These are phyloP conservation scores for Rhimphoctona megacephalus DNA, from an alignment of 2,888 invertebrate genomes.

Conservation along the genomic window DNA sequence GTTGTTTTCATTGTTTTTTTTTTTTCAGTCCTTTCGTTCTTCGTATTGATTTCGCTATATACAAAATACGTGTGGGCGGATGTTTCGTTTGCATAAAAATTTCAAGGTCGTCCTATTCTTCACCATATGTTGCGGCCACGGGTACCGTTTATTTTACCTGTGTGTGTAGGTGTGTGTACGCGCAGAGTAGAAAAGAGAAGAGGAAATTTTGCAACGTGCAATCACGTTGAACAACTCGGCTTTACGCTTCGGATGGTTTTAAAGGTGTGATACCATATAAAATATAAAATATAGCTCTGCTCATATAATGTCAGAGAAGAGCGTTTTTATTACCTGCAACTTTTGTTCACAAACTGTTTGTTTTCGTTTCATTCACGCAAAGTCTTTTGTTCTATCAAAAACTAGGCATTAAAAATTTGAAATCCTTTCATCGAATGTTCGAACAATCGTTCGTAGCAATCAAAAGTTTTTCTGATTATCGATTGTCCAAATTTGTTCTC, in stretches of 20 bases:
- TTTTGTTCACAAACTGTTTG: background rate
- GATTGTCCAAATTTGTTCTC: background rate
- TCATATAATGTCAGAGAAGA: conserved; percentile 24
- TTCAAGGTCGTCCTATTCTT: conserved; percentile 32
- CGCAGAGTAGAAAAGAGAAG: background rate
- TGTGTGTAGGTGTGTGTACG: background rate
- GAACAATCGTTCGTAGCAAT: background rate
- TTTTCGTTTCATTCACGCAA: background rate
- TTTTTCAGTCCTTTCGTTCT: background rate
- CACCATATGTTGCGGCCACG: background rate
- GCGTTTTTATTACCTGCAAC: background rate
- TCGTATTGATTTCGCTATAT: background rate
- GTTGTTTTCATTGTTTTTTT: too few species aligned
- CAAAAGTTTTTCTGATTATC: background rate
- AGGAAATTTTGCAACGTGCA: conserved; percentile 22
- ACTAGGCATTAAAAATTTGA: background rate
- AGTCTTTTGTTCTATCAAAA: background rate
- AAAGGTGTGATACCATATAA: conserved; percentile 20
- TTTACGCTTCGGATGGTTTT: conserved; percentile 46
- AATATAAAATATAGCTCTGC: background rate
- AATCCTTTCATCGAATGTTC: background rate
- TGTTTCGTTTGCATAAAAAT: conserved; percentile 12
- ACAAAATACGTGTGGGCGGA: background rate
- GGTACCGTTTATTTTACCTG: conserved; percentile 24
- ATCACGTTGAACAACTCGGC: conserved; percentile 54